These are phyloP conservation scores for Antheraea yamamai DNA, from an alignment of 2,888 invertebrate genomes.

Conservation along the genomic window DNA sequence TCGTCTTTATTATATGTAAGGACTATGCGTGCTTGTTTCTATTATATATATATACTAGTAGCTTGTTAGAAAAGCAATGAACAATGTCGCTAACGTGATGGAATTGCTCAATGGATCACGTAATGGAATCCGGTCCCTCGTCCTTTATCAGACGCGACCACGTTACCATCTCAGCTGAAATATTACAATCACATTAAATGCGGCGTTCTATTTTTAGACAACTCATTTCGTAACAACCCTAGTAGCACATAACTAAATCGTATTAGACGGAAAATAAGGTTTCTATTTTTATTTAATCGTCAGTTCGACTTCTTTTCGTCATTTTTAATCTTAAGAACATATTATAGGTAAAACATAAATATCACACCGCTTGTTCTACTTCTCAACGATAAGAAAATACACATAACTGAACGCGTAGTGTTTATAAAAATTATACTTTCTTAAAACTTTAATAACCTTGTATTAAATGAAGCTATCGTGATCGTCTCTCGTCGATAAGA, in stretches of 20 bases:
- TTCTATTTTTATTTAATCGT: not conserved
- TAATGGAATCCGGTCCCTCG: not conserved
- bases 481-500: too few species aligned
- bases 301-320: too few species aligned
- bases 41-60: not conserved
- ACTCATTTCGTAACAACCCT: not conserved
- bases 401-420: too few species aligned
- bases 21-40: not conserved
- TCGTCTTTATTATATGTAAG: too few species aligned
- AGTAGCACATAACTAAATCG: not conserved
- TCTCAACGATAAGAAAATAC: too few species aligned
- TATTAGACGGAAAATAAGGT: not conserved
- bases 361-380: too few species aligned
- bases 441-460: too few species aligned
- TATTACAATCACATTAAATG: not conserved
- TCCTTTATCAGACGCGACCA: slow-evolving; percentile 3
- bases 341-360: too few species aligned
- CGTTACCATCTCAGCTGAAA: not conserved
- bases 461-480: too few species aligned
- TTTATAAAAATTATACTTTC: too few species aligned
- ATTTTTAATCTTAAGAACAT: too few species aligned
- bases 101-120: slow-evolving; percentile 7
- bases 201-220: not conserved
- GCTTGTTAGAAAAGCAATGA: not conserved
- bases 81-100: slow-evolving; percentile 5